A percentile compares a stretch with the other conserved stretches of the same genome.
These are phyloP conservation scores for Xyrauchen texanus DNA, from an alignment of 2,113 vertebrate species.

Conservation along the genomic window DNA sequence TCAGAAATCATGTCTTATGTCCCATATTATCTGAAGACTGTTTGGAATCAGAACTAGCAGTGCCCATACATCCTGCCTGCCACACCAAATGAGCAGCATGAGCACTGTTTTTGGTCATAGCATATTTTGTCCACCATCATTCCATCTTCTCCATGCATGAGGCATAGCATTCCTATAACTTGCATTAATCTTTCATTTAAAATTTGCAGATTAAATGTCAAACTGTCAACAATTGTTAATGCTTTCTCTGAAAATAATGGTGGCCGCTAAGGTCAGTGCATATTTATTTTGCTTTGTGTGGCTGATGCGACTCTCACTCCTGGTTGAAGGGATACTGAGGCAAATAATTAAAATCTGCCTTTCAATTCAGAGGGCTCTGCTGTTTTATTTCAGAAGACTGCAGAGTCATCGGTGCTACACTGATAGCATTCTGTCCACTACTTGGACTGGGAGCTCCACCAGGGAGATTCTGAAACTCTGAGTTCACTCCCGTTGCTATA, in stretches of 20 bases:
- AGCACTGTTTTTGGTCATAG: not conserved
- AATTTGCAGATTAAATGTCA: conserved; percentile 55
- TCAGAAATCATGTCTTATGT: too few species aligned
- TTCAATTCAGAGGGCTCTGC: conserved; percentile 6
- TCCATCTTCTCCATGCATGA: conserved; percentile 13
- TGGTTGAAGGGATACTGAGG: not conserved
- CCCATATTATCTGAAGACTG: too few species aligned
- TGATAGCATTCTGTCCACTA: not conserved
- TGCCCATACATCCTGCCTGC: not conserved
- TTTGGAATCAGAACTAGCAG: too few species aligned
- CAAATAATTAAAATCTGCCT: conserved; percentile 37
- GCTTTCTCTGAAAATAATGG: conserved; percentile 24
- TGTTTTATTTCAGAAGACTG: not conserved
- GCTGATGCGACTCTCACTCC: not conserved
- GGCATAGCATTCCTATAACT: conserved; percentile 18
- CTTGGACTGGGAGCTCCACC: not conserved
- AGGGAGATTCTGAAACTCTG: not conserved
- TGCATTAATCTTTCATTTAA: conserved; percentile 46
- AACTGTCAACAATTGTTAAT: conserved; percentile 45
- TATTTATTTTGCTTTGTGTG: conserved; percentile 40
- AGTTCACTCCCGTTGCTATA: conserved; percentile 25
- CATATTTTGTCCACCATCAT: not conserved
- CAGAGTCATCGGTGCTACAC: not conserved
- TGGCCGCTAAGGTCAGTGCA: conserved; percentile 37
- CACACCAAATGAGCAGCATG: not conserved